phyloP scores from a whole-genome alignment of 2,888 invertebrate species.

The Ephialtes manifestator region DNA sequence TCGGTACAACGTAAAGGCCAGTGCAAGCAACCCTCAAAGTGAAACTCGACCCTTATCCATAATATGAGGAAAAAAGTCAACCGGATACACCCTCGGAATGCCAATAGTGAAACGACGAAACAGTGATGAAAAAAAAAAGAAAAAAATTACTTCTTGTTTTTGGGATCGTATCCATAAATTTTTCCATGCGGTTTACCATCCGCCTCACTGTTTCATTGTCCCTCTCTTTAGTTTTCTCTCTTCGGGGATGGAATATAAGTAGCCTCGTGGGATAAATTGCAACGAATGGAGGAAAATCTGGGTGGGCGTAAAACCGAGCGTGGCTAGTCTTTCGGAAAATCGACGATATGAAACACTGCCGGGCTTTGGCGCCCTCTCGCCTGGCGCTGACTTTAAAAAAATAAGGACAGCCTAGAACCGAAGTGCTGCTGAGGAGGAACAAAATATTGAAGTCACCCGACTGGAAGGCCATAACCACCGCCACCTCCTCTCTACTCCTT shows the following conservation, averaged over 20 bases:
- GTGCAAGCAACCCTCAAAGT: slow-evolving; percentile 60
- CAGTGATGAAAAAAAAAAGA: slow-evolving; percentile 63
- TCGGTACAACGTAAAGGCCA: slow-evolving; percentile 32
- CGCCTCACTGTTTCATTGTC: slow-evolving; percentile 49
- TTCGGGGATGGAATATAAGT: slow-evolving; percentile 69
- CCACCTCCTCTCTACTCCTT: slow-evolving; percentile 13
- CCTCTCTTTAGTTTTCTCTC: slow-evolving; percentile 25
- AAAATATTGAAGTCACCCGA: slow-evolving; percentile 80
- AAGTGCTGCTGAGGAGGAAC: slow-evolving; percentile 69
- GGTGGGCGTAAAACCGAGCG: slow-evolving; percentile 60
- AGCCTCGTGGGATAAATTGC: slow-evolving; percentile 65
- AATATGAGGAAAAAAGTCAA: slow-evolving; percentile 64
- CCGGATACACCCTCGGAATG: slow-evolving; percentile 75
- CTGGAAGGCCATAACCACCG: slow-evolving; percentile 76
- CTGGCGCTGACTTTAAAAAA: slow-evolving; percentile 68
- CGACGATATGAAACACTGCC: slow-evolving; percentile 83
- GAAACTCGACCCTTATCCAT: slow-evolving; percentile 60
- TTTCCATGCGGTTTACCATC: slow-evolving; percentile 62
- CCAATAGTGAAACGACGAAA: slow-evolving; percentile 75
- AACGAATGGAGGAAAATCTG: slow-evolving; percentile 62
- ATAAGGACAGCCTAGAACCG: slow-evolving; percentile 55
- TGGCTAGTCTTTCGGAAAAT: slow-evolving; percentile 83
- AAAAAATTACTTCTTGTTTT: slow-evolving; percentile 53
- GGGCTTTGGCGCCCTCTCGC: slow-evolving; percentile 70
- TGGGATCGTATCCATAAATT: slow-evolving; percentile 54